Evolutionary conservation across 2,888 invertebrate genomes (phyloP).

Genomic region (Xylota sylvarum): DNA sequence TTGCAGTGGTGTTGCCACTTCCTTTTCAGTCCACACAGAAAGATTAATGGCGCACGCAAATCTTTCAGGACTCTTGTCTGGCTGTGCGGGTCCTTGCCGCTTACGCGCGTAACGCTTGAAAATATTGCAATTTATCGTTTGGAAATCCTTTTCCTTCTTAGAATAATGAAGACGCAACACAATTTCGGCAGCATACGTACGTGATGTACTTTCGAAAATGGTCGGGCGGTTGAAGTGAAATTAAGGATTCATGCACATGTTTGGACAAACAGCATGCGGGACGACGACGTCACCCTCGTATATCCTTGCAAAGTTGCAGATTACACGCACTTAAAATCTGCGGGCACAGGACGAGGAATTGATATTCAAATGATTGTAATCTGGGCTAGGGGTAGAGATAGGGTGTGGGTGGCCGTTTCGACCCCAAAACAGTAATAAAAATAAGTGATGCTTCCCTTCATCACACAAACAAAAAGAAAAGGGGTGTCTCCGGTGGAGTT

Average conservation of each 20-base stretch:
- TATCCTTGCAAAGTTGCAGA: conserved; percentile 60
- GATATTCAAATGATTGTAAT: conserved; percentile 70
- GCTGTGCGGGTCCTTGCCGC: conserved; percentile 22
- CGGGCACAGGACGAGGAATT: conserved; percentile 50
- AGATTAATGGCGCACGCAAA: conserved; percentile 71
- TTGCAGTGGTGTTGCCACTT: conserved; percentile 42
- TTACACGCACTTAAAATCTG: conserved; percentile 68
- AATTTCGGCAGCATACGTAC: conserved; percentile 38
- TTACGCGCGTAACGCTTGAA: conserved; percentile 63
- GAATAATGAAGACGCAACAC: conserved; percentile 61
- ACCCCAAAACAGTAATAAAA: conserved; percentile 59
- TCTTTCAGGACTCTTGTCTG: conserved; percentile 49
- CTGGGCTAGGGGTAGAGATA: not conserved
- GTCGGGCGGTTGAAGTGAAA: conserved; percentile 34
- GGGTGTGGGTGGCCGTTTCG: conserved; percentile 29
- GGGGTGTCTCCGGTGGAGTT: conserved; percentile 29
- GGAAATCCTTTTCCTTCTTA: conserved; percentile 51
- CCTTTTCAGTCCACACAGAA: conserved; percentile 30
- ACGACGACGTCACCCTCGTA: conserved; percentile 20
- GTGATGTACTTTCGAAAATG: conserved; percentile 31
- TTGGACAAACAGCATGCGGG: conserved; percentile 57
- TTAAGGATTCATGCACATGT: conserved; percentile 73
- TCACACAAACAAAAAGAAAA: conserved; percentile 20
- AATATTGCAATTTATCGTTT: conserved; percentile 73
- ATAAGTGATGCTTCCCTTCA: conserved; percentile 35